Evolutionary conservation across 2,797 vertebrate genomes (phyloP), one percentile per base, ranked within the genome.

Genomic region (Ambastaia sidthimunki): DNA sequence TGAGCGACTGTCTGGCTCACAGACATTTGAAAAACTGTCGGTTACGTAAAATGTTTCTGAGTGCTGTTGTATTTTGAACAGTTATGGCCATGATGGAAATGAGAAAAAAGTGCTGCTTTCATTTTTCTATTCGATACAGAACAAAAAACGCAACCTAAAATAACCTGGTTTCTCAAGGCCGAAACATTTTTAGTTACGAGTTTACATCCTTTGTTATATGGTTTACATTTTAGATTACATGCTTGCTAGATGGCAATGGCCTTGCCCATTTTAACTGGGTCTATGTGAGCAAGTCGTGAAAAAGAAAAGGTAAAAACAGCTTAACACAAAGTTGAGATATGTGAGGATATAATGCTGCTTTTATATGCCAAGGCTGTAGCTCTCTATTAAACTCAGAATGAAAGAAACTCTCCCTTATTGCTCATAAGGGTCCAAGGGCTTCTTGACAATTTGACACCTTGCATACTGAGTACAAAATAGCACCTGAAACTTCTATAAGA

Each of bases 1-100:
- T 41, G 69, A 71, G 59, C 2, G 31, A 67, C 55, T 28, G 62
- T 73, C 48, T 37, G 48, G 65, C 54, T 31, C 6, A 21, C 13
- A 75, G 31, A 34, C 0, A 18, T 48, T 69, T 68, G 69, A 69
- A 15, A 65, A 80, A 28, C 18, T 34, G 77, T 67, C 62, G 47
- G 4, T 72, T 44, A 44, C 1, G 1, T 28, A 6, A 55, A 72
- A 72, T 21, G 4, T 67, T 73, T 67, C 7, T 44, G 12, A 44
- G 23, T 1, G 23, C 70, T 44, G 23, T 52, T 67, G 44, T 6
- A 52, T 48, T 1, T 37, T 18, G 47, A 47, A 65, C 2, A 21
- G 41, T 62, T 48, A 62, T 10, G 18, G 34, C 2, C 1, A n/a
- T 48, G 66, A 69, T 34, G 18, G 28, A 60, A 63, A 68, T 23